A percentile compares a stretch with the other conserved stretches of the same genome.
Conservation (phyloP, 2,113 vertebrate species). For the Microtus oregoni region DNA sequence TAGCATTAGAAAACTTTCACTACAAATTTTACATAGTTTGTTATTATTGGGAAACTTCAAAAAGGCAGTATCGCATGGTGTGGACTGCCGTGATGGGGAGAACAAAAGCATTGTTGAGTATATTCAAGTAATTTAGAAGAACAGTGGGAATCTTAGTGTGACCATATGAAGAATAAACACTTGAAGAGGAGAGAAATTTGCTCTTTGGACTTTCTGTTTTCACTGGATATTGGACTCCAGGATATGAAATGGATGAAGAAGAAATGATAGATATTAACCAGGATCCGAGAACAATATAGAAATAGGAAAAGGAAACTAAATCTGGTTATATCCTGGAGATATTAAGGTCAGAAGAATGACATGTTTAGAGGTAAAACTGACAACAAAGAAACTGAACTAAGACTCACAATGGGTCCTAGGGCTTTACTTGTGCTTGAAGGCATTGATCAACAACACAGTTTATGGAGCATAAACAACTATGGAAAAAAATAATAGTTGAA, state of each 20-base stretch:
- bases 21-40: background rate
- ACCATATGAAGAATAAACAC: background rate
- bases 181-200: background rate
- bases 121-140: background rate
- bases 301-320: background rate
- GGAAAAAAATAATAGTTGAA: background rate
- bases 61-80: background rate
- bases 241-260: background rate
- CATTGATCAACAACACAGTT: background rate
- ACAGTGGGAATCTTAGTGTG: background rate
- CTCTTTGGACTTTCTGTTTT: background rate
- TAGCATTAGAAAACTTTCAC: background rate
- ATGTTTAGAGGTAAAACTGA: background rate
- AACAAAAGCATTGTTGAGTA: background rate
- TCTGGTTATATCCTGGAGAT: background rate
- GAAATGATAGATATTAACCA: background rate
- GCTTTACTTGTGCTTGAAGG: background rate
- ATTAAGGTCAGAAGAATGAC: background rate
- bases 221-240: background rate
- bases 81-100: accelerated
- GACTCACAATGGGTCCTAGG: background rate
- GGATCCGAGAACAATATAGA: background rate
- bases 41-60: background rate
- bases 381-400: background rate
- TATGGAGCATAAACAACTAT: background rate